These are phyloP conservation scores for Hybos culiciformis DNA, from an alignment of 2,888 invertebrate genomes.

Conservation along the genomic window DNA sequence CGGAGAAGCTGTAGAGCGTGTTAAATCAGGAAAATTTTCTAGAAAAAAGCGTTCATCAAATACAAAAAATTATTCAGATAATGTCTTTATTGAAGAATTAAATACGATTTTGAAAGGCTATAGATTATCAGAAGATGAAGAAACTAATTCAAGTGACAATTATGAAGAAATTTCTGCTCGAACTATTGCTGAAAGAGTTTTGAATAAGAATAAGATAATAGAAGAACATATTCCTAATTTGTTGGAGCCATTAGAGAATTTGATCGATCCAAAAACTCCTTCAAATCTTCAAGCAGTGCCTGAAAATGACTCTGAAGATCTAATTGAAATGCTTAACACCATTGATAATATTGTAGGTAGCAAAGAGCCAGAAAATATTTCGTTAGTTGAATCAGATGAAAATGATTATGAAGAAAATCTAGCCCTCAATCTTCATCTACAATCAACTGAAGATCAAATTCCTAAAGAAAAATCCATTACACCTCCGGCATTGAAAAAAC, in stretches of 20 bases:
- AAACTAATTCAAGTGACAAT: neutral
- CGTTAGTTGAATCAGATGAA: constrained; percentile 9
- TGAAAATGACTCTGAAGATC: constrained; percentile 13
- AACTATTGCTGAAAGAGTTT: constrained; percentile 26
- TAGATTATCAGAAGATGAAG: neutral
- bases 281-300: neutral
- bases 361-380: neutral
- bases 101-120: constrained; percentile 19
- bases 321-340: constrained; percentile 12
- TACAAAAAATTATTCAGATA: constrained; percentile 16
- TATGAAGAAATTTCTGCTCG: constrained; percentile 23
- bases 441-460: constrained; percentile 5
- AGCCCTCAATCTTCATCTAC: constrained; percentile 6
- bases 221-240: neutral
- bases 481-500: neutral
- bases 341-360: neutral
- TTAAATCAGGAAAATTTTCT: constrained; percentile 13
- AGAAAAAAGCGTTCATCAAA: constrained; percentile 1
- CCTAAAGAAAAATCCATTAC: neutral
- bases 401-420: constrained; percentile 9
- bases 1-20: constrained; percentile 28
- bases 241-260: neutral
- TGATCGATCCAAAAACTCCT: no score
- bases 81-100: constrained; percentile 22
- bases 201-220: neutral